Percentiles rank a stretch among this genome's conserved stretches.
phyloP scores from a whole-genome alignment of 2,797 vertebrate genomes.

The Poeciliopsis paucimaculata region DNA sequence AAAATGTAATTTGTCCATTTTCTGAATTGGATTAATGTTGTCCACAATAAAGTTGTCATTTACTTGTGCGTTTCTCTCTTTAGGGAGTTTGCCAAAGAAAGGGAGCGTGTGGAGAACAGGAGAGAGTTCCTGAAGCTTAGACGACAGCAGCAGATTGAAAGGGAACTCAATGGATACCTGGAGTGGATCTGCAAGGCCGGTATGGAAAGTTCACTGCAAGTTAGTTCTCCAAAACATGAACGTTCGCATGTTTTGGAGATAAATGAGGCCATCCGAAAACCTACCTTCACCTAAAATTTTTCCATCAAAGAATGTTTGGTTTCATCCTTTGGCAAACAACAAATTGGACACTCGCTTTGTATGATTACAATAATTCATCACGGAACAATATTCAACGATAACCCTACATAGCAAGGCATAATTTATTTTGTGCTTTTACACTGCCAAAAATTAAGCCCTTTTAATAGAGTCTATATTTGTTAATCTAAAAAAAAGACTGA shows the following conservation, averaged over 20 bases:
- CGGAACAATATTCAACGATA: neutral
- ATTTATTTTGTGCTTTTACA: neutral
- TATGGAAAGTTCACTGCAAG: constrained; percentile 39
- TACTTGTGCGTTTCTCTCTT: constrained; percentile 6
- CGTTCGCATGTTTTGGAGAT: neutral
- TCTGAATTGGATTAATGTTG: neutral
- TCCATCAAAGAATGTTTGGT: neutral
- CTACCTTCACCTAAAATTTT: neutral
- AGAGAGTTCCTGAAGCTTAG: constrained; percentile 92
- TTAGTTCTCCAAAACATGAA: no score
- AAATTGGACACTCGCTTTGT: neutral
- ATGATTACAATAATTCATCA: neutral
- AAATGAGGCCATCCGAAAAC: neutral
- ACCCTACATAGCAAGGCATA: neutral
- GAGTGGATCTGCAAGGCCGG: constrained; percentile 98
- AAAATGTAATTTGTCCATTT: neutral
- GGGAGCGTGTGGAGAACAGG: constrained; percentile 93
- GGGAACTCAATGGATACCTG: constrained; percentile 94
- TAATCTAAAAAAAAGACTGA: neutral
- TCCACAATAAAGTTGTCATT: neutral
- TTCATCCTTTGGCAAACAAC: neutral
- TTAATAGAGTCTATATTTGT: neutral
- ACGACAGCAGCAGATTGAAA: constrained; percentile 93
- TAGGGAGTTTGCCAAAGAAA: constrained; percentile 97
- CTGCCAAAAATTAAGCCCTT: neutral